phyloP scores from a whole-genome alignment of 2,797 vertebrate species.

The Antennarius maculatus region DNA sequence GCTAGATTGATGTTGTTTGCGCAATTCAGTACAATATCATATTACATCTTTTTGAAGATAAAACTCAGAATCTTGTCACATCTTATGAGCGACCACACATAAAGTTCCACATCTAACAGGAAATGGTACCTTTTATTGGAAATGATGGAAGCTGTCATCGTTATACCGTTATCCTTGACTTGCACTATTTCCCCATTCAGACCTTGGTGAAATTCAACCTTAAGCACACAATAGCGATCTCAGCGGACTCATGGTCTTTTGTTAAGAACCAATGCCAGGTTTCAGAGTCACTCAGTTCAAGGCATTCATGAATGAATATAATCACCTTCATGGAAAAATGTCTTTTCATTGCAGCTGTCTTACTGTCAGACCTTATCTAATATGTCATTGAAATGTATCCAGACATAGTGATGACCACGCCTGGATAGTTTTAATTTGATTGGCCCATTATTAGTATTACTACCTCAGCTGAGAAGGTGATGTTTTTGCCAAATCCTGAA shows the following conservation, averaged over 20 bases:
- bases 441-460: too few species aligned
- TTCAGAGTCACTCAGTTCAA: slow-evolving; percentile 43
- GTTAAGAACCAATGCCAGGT: slow-evolving; percentile 49
- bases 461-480: too few species aligned
- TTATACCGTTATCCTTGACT: slow-evolving; percentile 32
- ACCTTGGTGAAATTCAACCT: slow-evolving; percentile 41
- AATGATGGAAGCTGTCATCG: slow-evolving; percentile 21
- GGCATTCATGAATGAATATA: slow-evolving; percentile 25
- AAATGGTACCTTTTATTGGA: slow-evolving; percentile 30
- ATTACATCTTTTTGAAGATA: background rate
- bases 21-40: too few species aligned
- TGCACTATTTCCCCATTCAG: slow-evolving; percentile 6
- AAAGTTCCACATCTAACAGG: slow-evolving; percentile 8
- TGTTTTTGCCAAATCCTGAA: too few species aligned
- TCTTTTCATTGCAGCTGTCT: slow-evolving; percentile 5
- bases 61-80: background rate
- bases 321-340: slow-evolving; percentile 21
- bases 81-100: slow-evolving; percentile 12
- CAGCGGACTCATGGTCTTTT: slow-evolving; percentile 55
- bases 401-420: background rate
- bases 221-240: slow-evolving; percentile 46
- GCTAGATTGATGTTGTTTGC: too few species aligned
- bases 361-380: background rate
- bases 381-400: background rate
- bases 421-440: background rate